Conservation (phyloP, 2,797 vertebrate species). For the Enteromius argenteus region DNA sequence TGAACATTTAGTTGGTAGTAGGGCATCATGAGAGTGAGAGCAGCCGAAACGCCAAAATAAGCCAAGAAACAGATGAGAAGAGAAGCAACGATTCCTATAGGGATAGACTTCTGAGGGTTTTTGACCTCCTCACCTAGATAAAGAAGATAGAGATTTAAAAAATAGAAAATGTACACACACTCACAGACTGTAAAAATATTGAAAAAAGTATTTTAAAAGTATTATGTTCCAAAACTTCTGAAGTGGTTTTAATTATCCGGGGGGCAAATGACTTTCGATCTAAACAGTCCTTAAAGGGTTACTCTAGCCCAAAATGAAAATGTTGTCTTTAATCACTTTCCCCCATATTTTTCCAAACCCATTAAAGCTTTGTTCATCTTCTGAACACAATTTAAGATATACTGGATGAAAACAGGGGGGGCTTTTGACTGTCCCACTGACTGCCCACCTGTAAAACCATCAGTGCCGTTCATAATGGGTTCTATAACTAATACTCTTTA, state of each 20-base stretch:
- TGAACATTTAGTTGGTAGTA: constrained; percentile 82
- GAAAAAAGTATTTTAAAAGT: background rate
- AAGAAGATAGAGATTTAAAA: background rate
- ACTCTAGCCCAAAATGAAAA: too few species aligned
- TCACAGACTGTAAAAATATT: background rate
- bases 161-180: background rate
- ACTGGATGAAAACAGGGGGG: too few species aligned
- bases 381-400: too few species aligned
- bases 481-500: too few species aligned
- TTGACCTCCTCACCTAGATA: constrained; percentile 85
- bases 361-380: too few species aligned
- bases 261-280: background rate
- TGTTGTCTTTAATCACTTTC: too few species aligned
- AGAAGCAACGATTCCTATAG: constrained; percentile 81
- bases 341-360: too few species aligned
- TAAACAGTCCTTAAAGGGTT: background rate
- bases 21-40: constrained; percentile 89
- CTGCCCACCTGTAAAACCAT: too few species aligned
- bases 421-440: too few species aligned
- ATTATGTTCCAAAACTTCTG: background rate
- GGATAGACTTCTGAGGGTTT: constrained; percentile 87
- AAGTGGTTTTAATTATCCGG: background rate
- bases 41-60: constrained; percentile 86
- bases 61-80: constrained; percentile 88
- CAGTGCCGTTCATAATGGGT: too few species aligned